These are phyloP conservation scores for Liposcelis brunnea DNA, from an alignment of 2,888 invertebrate species.

Conservation along the genomic window DNA sequence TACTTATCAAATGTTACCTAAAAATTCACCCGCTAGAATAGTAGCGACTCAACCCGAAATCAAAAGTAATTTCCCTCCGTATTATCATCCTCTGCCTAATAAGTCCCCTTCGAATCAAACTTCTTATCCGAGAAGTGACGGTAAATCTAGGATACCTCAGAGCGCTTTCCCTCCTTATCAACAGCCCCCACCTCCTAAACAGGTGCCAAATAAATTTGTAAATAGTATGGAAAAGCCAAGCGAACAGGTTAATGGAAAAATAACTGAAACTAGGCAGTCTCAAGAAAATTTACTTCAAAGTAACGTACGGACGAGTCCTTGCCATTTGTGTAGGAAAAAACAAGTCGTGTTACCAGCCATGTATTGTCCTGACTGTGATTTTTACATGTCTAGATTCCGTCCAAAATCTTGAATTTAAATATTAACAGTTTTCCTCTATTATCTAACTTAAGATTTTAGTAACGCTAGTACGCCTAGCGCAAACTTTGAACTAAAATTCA, in stretches of 20 bases:
- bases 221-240: slow-evolving; percentile 9
- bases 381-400: slow-evolving; percentile 75
- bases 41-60: too few species aligned
- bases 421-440: too few species aligned
- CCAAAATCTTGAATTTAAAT: slow-evolving; percentile 37
- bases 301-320: slow-evolving; percentile 43
- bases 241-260: slow-evolving; percentile 26
- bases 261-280: slow-evolving; percentile 27
- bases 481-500: too few species aligned
- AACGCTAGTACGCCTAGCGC: too few species aligned
- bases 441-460: slow-evolving; percentile 7
- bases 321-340: slow-evolving; percentile 77
- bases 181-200: slow-evolving; percentile 39
- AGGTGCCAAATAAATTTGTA: slow-evolving; percentile 13
- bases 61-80: background rate
- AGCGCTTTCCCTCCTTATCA: slow-evolving; percentile 36
- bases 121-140: slow-evolving; percentile 1
- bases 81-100: slow-evolving; percentile 7
- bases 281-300: slow-evolving; percentile 24
- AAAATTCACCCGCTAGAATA: slow-evolving; percentile 1
- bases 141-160: too few species aligned
- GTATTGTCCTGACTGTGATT: slow-evolving; percentile 83
- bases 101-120: slow-evolving; percentile 10
- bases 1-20: slow-evolving; percentile 17
- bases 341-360: slow-evolving; percentile 56